Base-by-base conservation (phyloP, 1,140 invertebrate species). In the Sycophila sp. region DNA sequence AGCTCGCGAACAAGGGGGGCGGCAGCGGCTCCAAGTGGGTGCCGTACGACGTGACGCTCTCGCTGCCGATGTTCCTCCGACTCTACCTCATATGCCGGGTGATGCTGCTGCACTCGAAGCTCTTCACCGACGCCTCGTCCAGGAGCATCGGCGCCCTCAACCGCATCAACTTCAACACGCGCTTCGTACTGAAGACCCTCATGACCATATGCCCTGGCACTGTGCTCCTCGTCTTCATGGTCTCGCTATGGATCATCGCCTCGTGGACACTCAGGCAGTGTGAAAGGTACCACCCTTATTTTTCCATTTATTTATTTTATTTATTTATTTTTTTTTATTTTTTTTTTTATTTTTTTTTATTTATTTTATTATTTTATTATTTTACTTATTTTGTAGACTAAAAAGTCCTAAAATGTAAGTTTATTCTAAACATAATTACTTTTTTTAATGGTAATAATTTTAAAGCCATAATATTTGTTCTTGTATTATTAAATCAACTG, bases 181-280 rank as follows among this genome's bases (percentile, higher is more conserved):
- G 93, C 88, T 99, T 99, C 88, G 98, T 99, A 79, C 90, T 99
- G 79, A 99, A 99, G 89, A 99, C 98, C 53, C 88, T 99, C 75
- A 99, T 99, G 98, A 99, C 98, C 81, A 98, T 99, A 82, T 99
- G 97, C 87, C 98, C 98, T 26, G 98, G 98, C 75, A 99, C 97
- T 53, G 97, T 99, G 68, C 90, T 99, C 75, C 89, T 98, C 72
- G 97, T 99, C 64, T 98, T 99, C 87, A 99, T 99, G 94, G 94
- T 99, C 64, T 99, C 98, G 0, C 88, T 99, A 53, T 99, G 98
- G 98, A 98, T 99, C 85, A 99, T 99, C 76, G 97, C 97, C 51
- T 98, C 95, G 77, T 99, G 98, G 98, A 97, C 97, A 60, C 88
- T 99, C 72, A 90, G 98, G 76, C 96, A 98, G 77, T 99, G 98